These are phyloP conservation scores for Hirtodrosophila duncani DNA, from an alignment of 2,888 invertebrate species.

Conservation along the genomic window DNA sequence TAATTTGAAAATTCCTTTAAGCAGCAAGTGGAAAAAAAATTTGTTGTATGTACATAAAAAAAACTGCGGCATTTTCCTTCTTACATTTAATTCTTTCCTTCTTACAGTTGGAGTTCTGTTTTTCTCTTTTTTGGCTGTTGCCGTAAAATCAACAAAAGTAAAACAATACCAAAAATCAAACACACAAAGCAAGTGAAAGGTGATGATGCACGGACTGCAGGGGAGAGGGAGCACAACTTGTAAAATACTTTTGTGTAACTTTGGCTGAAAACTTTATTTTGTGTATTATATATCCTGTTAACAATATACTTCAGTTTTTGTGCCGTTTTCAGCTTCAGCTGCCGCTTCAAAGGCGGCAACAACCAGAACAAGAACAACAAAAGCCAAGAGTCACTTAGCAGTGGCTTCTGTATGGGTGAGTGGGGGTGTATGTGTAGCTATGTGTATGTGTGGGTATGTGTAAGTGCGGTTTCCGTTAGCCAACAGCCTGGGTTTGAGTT, in stretches of 20 bases:
- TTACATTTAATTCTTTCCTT: conserved; percentile 47
- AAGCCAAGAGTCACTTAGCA: conserved; percentile 67
- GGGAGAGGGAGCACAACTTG: conserved; percentile 47
- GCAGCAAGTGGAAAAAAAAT: neutral
- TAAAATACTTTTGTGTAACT: conserved; percentile 74
- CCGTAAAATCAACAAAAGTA: conserved; percentile 58
- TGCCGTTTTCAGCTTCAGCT: conserved; percentile 31
- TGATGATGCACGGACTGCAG: no score
- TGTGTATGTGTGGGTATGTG: conserved; percentile 30
- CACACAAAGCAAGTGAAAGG: conserved; percentile 63
- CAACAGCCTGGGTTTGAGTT: conserved; percentile 56
- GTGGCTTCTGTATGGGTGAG: conserved; percentile 19
- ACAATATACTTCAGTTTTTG: conserved; percentile 71
- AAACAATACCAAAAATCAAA: conserved; percentile 71
- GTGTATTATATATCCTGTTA: conserved; percentile 74
- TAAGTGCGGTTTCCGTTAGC: conserved; percentile 72
- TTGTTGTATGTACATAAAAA: conserved; percentile 1
- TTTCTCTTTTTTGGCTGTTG: conserved; percentile 12
- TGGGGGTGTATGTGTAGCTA: conserved; percentile 12
- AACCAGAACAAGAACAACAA: conserved; percentile 53
- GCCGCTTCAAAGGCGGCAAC: conserved; percentile 54
- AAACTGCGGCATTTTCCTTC: conserved; percentile 33
- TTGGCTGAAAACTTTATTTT: conserved; percentile 73
- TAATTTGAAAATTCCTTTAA: conserved; percentile 29
- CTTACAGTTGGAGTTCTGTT: no score